phyloP scores from a whole-genome alignment of 2,113 vertebrate species.

The Aptenodytes forsteri region DNA sequence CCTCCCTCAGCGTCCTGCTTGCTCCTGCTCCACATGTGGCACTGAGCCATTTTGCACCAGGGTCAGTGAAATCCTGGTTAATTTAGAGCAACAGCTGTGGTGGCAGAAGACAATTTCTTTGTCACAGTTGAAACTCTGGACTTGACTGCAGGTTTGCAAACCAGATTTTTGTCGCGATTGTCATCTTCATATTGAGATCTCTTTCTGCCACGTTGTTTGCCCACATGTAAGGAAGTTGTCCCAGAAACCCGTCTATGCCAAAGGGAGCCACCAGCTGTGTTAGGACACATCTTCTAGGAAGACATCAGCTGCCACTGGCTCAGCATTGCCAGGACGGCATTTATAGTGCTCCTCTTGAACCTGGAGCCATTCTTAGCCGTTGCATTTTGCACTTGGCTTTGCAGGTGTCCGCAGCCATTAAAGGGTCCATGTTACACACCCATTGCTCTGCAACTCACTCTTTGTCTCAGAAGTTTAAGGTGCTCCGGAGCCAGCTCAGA shows the following conservation, averaged over 20 bases:
- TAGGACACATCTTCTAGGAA: neutral
- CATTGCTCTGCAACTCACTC: neutral
- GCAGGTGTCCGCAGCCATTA: neutral
- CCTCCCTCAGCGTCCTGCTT: neutral
- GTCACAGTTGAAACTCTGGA: neutral
- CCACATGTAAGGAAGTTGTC: neutral
- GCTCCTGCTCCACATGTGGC: neutral
- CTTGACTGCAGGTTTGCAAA: neutral
- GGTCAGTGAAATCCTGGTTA: neutral
- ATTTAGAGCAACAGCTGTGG: neutral
- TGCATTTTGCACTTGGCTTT: neutral
- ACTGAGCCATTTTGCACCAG: neutral
- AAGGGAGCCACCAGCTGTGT: neutral
- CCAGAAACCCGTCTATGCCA: neutral
- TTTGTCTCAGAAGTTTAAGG: neutral
- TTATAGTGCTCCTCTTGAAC: neutral
- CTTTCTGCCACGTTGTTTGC: neutral
- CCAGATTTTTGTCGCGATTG: neutral
- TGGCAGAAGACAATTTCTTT: neutral
- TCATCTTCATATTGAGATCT: neutral
- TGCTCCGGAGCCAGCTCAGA: neutral
- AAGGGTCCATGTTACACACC: neutral
- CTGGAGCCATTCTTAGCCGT: fast-evolving
- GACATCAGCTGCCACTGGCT: neutral
- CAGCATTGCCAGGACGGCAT: neutral